Evolutionary conservation across 2,113 vertebrate species (phyloP), one percentile per base, ranked within the genome.

Genomic region (Etia nguti): DNA sequence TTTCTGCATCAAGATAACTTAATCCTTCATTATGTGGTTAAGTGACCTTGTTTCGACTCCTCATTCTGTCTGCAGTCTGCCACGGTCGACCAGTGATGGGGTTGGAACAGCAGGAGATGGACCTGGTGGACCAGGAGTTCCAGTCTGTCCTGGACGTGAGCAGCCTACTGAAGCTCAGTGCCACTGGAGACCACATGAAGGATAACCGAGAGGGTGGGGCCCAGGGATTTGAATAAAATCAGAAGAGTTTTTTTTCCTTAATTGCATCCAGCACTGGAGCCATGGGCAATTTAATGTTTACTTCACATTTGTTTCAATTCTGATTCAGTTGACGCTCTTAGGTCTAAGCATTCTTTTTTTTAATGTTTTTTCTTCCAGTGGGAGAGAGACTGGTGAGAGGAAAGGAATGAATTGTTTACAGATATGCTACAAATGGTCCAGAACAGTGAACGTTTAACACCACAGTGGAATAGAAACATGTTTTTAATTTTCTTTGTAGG

Each of bases 71-170:
- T 77, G 59, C 80, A 98, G 97, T 93, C 3, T 94, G 91, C 85
- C 85, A 91, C 83, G 29, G 73, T 91, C 77, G 96, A 92, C 80
- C 92, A 13, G 85, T 95, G 88, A 83, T 86, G 2, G 24, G 92
- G 41, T 92, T 95, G 89, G 93, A 97, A 68, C 94, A 96, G 73
- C 95, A 92, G 46, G 96, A 93, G 90, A 95, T 90, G 91, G 90
- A 82, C 70, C 85, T 95, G 82, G 81, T 15, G 1, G 94, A 82
- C 52, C 87, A 88, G n/a, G 97, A 97, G 65, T 96, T 97, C 83
- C 97, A 97, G 86, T 88, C 96, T 36, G 91, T 96, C 43, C 92
- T 98, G 93, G 97, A 97, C 5, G 91, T 97, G 85, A 95, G 92
- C 91, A 96, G 95, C 91, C 95, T 98, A 89, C 95, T 98, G 62